Conservation (phyloP, 2,113 vertebrate species). For the Triplophysa rosa region DNA sequence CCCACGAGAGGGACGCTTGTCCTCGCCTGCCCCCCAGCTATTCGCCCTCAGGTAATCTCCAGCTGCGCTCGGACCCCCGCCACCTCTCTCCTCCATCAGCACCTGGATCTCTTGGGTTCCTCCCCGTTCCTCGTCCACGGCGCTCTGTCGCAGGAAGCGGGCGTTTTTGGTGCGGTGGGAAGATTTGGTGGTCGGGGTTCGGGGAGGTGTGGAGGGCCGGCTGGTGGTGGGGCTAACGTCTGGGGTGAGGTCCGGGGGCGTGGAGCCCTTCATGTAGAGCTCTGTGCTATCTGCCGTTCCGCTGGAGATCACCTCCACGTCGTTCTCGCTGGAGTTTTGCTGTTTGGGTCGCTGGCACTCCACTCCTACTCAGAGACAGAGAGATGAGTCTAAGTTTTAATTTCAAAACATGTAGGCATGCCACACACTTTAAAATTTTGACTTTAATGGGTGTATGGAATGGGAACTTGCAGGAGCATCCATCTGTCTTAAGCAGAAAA, state of each 20-base stretch:
- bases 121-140: conserved; percentile 82
- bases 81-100: conserved; percentile 71
- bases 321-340: conserved; percentile 85
- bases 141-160: conserved; percentile 88
- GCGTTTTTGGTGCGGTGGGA: conserved; percentile 82
- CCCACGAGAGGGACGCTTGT: conserved; percentile 68
- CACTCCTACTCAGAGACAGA: conserved; percentile 75
- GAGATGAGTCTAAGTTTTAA: background rate
- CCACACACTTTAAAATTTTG: background rate
- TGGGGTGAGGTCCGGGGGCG: conserved; percentile 85
- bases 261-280: conserved; percentile 89
- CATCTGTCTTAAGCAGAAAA: background rate
- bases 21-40: conserved; percentile 80
- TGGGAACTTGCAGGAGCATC: background rate
- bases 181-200: conserved; percentile 73
- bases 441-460: background rate
- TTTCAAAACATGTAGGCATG: conserved; percentile 15
- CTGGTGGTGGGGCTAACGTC: conserved; percentile 88
- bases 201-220: conserved; percentile 82
- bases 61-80: conserved; percentile 55
- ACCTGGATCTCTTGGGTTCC: conserved; percentile 74
- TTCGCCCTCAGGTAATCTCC: conserved; percentile 70
- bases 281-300: conserved; percentile 90
- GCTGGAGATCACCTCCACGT: conserved; percentile 88
- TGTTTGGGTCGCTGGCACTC: conserved; percentile 92